Percentiles rank a stretch among this genome's conserved stretches.
Evolutionary conservation across 2,113 vertebrate genomes (phyloP).

Genomic region (Gnathonemus longibarbis): DNA sequence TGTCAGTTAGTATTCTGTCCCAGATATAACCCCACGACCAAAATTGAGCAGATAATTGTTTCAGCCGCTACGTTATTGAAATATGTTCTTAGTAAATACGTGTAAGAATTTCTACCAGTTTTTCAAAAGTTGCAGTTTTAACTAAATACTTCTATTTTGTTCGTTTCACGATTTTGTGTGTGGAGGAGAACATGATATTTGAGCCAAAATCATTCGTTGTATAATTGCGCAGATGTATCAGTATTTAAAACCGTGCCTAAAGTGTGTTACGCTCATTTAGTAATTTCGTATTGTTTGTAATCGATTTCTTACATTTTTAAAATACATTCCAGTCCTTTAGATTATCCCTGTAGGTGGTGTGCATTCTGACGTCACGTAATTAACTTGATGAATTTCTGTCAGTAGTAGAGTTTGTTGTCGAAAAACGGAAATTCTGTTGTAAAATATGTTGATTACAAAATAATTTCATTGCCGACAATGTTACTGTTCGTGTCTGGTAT

Average conservation of each 20-base stretch:
- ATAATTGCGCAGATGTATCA: neutral
- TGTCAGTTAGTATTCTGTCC: neutral
- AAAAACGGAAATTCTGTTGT: neutral
- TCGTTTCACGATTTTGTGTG: neutral
- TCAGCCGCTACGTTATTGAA: neutral
- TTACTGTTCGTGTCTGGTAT: neutral
- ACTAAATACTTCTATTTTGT: neutral
- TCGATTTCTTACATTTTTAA: neutral
- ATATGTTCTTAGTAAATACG: neutral
- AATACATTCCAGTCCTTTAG: neutral
- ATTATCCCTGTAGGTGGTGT: neutral
- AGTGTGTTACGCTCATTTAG: neutral
- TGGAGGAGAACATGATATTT: neutral
- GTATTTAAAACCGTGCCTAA: neutral
- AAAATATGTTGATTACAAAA: neutral
- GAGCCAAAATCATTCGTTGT: neutral
- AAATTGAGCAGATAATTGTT: neutral
- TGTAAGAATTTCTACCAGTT: neutral
- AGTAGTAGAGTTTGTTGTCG: neutral
- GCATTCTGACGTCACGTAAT: neutral
- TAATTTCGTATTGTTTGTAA: neutral
- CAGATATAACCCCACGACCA: neutral
- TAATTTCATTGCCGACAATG: neutral
- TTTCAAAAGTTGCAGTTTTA: neutral
- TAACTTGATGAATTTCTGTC: neutral